These are phyloP conservation scores for Telmatherina bonti DNA, from an alignment of 2,797 vertebrate genomes.

Conservation along the genomic window DNA sequence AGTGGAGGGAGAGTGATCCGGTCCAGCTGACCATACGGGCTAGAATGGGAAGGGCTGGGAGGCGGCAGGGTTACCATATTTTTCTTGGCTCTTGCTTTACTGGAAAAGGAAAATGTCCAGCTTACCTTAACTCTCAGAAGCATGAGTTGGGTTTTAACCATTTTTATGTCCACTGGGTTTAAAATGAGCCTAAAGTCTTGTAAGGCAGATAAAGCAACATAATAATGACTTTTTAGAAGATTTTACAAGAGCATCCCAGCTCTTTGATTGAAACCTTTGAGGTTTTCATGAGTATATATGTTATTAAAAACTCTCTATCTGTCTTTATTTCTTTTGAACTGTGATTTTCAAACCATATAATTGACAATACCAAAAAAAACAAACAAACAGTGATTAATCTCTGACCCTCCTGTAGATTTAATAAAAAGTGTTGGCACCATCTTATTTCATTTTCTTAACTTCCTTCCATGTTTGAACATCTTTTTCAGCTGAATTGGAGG, in stretches of 20 bases:
- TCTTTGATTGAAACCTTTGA: background rate
- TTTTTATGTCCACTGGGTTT: background rate
- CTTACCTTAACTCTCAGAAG: slow-evolving; percentile 17
- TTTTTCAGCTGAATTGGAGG: slow-evolving; percentile 15
- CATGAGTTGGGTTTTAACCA: background rate
- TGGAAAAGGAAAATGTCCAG: slow-evolving; percentile 44
- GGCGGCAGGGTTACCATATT: slow-evolving; percentile 28
- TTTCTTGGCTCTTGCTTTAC: slow-evolving; percentile 60
- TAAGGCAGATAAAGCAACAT: background rate
- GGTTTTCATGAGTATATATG: background rate
- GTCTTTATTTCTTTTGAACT: background rate
- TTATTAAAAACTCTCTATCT: background rate
- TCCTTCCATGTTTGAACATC: slow-evolving; percentile 34
- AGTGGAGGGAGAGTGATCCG: slow-evolving; percentile 37
- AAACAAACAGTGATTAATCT: background rate
- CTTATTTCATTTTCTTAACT: slow-evolving; percentile 54
- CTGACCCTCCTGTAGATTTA: background rate
- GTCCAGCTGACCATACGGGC: slow-evolving; percentile 43
- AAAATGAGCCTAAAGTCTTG: no score
- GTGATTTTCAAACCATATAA: background rate
- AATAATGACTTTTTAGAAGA: background rate
- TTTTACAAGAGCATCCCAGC: background rate
- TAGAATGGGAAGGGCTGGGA: slow-evolving; percentile 4
- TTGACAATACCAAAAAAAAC: background rate
- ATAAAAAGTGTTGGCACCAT: slow-evolving; percentile 33